These are phyloP conservation scores for Cremastinae sp. DNA, from an alignment of 2,888 invertebrate genomes.

Conservation along the genomic window DNA sequence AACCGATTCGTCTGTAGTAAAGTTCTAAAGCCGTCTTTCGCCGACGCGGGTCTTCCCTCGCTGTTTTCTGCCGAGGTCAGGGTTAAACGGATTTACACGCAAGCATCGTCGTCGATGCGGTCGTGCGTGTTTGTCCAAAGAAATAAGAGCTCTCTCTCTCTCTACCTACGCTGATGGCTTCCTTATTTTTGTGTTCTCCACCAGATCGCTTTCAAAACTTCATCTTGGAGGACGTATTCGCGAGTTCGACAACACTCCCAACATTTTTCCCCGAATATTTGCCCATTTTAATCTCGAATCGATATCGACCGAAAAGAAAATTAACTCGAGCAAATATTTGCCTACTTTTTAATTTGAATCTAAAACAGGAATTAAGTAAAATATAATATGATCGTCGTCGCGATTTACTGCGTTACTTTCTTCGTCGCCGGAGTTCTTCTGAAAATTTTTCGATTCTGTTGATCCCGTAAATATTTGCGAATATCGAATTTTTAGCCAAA, in stretches of 20 bases:
- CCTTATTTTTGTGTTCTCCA: not conserved
- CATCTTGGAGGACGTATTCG: conserved; percentile 11
- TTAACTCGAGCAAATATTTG: not conserved
- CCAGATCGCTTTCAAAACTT: conserved; percentile 25
- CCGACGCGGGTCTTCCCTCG: conserved; percentile 56
- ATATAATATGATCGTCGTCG: conserved; percentile 76
- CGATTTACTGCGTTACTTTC: conserved; percentile 77
- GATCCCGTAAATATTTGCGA: too few species aligned
- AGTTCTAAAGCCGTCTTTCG: conserved; percentile 35
- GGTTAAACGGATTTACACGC: conserved; percentile 74
- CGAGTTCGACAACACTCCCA: not conserved
- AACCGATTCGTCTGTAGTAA: conserved; percentile 33
- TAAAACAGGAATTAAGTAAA: not conserved
- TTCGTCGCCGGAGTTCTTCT: conserved; percentile 75
- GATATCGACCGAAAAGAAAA: not conserved
- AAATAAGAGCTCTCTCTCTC: conserved; percentile 7
- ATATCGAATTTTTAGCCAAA: too few species aligned
- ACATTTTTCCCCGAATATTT: not conserved
- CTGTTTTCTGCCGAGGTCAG: conserved; percentile 73
- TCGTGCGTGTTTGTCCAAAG: conserved; percentile 29
- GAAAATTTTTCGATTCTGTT: conserved; percentile 75
- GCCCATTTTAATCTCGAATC: too few species aligned
- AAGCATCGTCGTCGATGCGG: conserved; percentile 47
- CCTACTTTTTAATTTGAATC: not conserved
- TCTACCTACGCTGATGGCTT: conserved; percentile 9